These are phyloP conservation scores for Pimephales promelas DNA, from an alignment of 2,113 vertebrate genomes.

Conservation along the genomic window DNA sequence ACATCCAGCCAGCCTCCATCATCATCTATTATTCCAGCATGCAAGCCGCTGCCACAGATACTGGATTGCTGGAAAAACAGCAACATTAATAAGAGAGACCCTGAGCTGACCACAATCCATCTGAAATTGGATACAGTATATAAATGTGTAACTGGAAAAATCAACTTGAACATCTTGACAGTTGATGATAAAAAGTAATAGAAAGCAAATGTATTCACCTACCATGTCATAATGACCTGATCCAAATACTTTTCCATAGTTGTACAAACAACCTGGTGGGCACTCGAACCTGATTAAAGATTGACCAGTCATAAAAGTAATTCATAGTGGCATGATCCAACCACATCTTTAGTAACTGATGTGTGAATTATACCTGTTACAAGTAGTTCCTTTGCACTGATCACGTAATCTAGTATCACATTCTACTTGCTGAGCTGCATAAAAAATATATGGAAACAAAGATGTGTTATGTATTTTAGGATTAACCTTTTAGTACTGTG, in stretches of 20 bases:
- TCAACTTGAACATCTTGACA: not conserved
- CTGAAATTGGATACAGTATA: not conserved
- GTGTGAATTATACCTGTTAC: slow-evolving; percentile 84
- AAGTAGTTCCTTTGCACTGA: slow-evolving; percentile 96
- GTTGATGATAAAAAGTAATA: not conserved
- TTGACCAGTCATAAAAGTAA: not conserved
- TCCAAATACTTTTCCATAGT: slow-evolving; percentile 89
- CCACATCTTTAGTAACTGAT: not conserved
- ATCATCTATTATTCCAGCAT: slow-evolving; percentile 92
- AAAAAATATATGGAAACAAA: not conserved
- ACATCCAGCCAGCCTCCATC: slow-evolving; percentile 97
- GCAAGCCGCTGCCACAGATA: slow-evolving; percentile 90
- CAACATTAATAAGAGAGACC: slow-evolving; percentile 2
- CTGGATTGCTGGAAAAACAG: slow-evolving; percentile 90
- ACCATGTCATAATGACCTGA: slow-evolving; percentile 97
- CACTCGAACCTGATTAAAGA: slow-evolving; percentile 87
- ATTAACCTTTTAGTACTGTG: not conserved
- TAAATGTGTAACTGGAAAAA: not conserved
- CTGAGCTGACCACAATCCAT: not conserved
- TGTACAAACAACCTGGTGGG: slow-evolving; percentile 90
- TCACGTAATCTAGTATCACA: slow-evolving; percentile 94
- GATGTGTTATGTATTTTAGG: not conserved
- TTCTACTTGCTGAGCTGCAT: slow-evolving; percentile 90
- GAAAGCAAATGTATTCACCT: slow-evolving; percentile 53
- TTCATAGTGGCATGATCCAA: not conserved